phyloP scores from a whole-genome alignment of 2,113 vertebrate species.

The Apus apus region DNA sequence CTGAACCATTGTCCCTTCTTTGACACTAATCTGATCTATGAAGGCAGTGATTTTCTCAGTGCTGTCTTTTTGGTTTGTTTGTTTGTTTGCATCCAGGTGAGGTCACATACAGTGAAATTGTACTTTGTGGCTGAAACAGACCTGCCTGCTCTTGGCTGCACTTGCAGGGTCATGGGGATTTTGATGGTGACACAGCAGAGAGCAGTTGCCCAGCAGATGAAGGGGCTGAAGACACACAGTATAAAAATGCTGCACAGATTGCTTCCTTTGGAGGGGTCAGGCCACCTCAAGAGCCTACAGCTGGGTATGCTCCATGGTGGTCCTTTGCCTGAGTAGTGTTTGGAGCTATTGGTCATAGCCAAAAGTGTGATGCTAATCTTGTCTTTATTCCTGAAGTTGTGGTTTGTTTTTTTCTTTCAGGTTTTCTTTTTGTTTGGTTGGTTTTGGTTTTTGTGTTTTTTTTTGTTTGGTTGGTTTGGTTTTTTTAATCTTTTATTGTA shows the following conservation, averaged over 20 bases:
- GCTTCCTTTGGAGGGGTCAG: background rate
- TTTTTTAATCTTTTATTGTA: background rate
- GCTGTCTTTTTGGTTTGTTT: background rate
- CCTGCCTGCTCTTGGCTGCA: background rate
- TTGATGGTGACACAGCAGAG: fast-evolving
- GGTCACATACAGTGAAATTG: background rate
- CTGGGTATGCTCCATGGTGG: background rate
- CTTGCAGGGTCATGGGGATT: background rate
- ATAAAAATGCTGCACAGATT: background rate
- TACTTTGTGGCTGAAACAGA: background rate
- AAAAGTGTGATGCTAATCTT: background rate
- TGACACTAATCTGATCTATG: background rate
- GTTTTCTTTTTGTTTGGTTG: background rate
- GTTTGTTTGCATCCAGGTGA: background rate
- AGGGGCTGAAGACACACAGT: background rate
- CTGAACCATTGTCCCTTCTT: background rate
- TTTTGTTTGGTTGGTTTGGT: background rate
- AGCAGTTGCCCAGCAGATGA: background rate
- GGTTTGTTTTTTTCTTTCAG: background rate
- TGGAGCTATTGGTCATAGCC: background rate
- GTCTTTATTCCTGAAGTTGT: background rate
- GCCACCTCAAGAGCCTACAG: background rate
- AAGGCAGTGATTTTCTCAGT: background rate
- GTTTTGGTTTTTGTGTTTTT: background rate
- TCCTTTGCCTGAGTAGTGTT: background rate